Base-by-base conservation (phyloP, 2,113 vertebrate genomes). In the Halichoerus grypus region DNA sequence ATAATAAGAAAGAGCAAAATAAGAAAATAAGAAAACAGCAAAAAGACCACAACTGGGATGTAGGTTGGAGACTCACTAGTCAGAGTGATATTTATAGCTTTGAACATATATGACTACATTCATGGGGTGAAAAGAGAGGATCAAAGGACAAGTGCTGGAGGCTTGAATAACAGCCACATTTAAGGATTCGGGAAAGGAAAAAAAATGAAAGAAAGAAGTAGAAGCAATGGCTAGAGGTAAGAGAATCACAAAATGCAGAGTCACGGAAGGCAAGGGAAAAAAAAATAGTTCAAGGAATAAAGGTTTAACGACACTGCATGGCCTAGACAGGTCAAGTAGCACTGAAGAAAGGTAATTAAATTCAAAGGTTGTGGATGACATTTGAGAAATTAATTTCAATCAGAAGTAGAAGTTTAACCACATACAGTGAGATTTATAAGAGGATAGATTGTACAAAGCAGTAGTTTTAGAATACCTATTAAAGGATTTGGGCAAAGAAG, bases 381-480 rank as follows among this genome's bases (percentile, higher is more conserved):
- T 55, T 46, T 57, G 42, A 95, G 33, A 87, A 42, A 94, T 89
- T 77, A 49, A 77, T 90, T 90, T 79, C 9, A 86, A 24, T 65
- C 28, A 36, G n/a, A 91, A 81, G 4, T 65, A 42, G 18, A 46
- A 88, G 67, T 59, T 91, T 87, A 87, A 49, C 80, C 39, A 83
- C 12, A 71, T 12, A 87, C 26, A 83, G 5, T 71, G 36, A 84
- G 67, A 59, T 59, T 89, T 89, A 18, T 76, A 76, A 95, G 57
- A 18, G 7, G 36, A 63, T 12, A 0, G 8, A 26, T 49, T 90
- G 36, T 33, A 28, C 69, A 59, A 15, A 90, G 24, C 18, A 74
- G 46, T 14, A 86, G 7, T 76, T 89, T 61, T 7, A 18, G 21
- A 86, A 21, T 33, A 63, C 2, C 76, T 46, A 26, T 65, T 46